Evolutionary conservation across 2,113 vertebrate species (phyloP).

Genomic region (Syngnathoides biaculeatus): DNA sequence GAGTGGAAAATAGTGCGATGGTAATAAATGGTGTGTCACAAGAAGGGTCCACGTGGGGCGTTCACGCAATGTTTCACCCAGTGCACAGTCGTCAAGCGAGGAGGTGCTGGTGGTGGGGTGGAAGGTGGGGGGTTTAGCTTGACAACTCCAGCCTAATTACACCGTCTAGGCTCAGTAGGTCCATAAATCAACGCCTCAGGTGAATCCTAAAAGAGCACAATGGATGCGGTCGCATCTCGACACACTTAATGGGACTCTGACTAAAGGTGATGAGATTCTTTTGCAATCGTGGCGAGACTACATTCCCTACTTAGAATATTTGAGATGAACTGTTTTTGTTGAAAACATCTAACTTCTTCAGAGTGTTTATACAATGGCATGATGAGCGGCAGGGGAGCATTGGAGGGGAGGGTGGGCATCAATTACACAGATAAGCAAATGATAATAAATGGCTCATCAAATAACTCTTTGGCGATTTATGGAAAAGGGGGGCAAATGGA

Average conservation of each 20-base stretch:
- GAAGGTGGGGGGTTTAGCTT: conserved; percentile 6
- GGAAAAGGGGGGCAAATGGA: conserved; percentile 61
- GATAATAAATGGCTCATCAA: conserved; percentile 64
- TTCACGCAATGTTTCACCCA: conserved; percentile 24
- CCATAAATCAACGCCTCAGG: conserved; percentile 42
- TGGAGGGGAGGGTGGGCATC: conserved; percentile 54
- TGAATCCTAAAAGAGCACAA: conserved; percentile 46
- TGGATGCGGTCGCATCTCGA: conserved; percentile 52
- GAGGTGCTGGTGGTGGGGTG: conserved; percentile 9
- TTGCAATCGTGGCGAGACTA: conserved; percentile 8
- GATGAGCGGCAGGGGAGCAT: conserved; percentile 32
- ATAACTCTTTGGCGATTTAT: conserved; percentile 55
- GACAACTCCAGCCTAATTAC: conserved; percentile 53
- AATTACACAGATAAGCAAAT: conserved; percentile 73
- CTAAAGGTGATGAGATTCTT: conserved; percentile 19
- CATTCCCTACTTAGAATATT: background rate
- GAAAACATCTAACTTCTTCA: conserved; percentile 64
- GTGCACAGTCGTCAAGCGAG: conserved; percentile 10
- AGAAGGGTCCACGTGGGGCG: background rate
- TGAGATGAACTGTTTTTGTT: background rate
- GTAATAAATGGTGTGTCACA: conserved; percentile 57
- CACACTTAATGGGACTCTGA: conserved; percentile 33
- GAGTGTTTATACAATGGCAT: conserved; percentile 74
- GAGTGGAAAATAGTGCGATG: conserved; percentile 61
- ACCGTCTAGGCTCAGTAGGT: conserved; percentile 35